Base-by-base conservation (phyloP, 2,888 invertebrate genomes). In the Rhingia rostrata region DNA sequence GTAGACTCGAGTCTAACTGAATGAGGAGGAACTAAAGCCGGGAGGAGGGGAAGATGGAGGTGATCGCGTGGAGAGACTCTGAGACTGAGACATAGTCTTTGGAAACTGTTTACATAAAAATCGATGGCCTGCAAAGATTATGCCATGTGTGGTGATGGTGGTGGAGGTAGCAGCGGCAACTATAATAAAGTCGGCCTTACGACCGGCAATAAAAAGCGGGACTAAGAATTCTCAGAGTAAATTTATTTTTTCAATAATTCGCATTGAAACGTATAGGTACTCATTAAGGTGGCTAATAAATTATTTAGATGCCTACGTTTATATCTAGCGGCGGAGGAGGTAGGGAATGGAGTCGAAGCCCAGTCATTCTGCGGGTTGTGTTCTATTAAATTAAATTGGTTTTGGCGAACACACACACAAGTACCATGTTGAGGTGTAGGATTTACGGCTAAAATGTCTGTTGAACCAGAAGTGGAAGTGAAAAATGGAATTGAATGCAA, bases 41-140 rank as follows among this genome's bases (percentile, higher is more conserved):
- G 33, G 35, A 41, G 47, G 47, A 64, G 64, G 35, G 47, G 22
- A 9, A 49, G 45, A 53, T 66, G 61, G 72, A 61, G 10, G 32
- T 9, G 35, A 41, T 43, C 30, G 6, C 0, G 32, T 35, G 33
- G 51, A 35, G 49, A 58, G 53, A 33, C 47, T 73, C 39, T 47
- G 66, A 39, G 43, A 67, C 69, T 32, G 45, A 53, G 69, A 7
- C 60, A 45, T 47, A 45, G 32, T 54, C 14, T 74, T 63, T 63
- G 47, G 61, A 63, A 77, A 69, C 56, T 53, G 45, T 32, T 56
- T 78, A 43, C 54, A 49, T n/a, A 35, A 49, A 80, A 80, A 63
- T 63, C 67, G 83, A 83, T 83, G 83, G 73, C 83, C 83, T 83
- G 83, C 73, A 73, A 83, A 83, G 83, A 83, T 83, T 63, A 69